Conservation (phyloP, 2,888 invertebrate genomes). For the Mythimna impura region DNA sequence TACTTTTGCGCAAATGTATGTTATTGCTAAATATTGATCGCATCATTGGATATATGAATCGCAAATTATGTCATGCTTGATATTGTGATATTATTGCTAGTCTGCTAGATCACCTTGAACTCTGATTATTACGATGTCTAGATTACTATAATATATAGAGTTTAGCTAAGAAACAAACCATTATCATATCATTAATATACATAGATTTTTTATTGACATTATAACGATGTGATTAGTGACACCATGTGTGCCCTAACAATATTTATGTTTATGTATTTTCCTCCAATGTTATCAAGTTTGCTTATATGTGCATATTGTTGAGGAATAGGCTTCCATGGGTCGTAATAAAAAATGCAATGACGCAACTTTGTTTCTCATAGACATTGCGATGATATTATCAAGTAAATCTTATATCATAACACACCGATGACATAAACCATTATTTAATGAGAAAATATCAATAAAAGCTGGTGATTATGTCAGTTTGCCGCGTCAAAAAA, state of each 20-base stretch:
- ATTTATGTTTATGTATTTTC: not conserved
- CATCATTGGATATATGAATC: conserved; percentile 30
- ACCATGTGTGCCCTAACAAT: not conserved
- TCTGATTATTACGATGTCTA: conserved; percentile 12
- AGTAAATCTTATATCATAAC: conserved; percentile 55
- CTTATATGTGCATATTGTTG: not conserved
- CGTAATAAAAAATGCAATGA: conserved; percentile 32
- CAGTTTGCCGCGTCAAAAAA: not conserved
- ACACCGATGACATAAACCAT: conserved; percentile 47
- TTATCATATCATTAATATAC: not conserved
- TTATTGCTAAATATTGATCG: conserved; percentile 45
- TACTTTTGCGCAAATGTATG: conserved; percentile 41
- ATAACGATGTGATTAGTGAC: not conserved
- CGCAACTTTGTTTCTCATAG: conserved; percentile 42
- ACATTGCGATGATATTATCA: conserved; percentile 28
- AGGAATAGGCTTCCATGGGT: conserved; percentile 1
- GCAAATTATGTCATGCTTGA: conserved; percentile 31
- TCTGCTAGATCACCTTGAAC: conserved; percentile 43
- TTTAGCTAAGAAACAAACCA: not conserved
- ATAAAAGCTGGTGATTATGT: not conserved
- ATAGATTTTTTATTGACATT: not conserved
- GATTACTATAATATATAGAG: conserved; percentile 5
- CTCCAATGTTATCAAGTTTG: not conserved
- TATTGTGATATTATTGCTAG: conserved; percentile 30
- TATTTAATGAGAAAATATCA: conserved; percentile 10